These are phyloP conservation scores for Lampropteryx suffumata DNA, from an alignment of 2,888 invertebrate genomes.

Conservation along the genomic window DNA sequence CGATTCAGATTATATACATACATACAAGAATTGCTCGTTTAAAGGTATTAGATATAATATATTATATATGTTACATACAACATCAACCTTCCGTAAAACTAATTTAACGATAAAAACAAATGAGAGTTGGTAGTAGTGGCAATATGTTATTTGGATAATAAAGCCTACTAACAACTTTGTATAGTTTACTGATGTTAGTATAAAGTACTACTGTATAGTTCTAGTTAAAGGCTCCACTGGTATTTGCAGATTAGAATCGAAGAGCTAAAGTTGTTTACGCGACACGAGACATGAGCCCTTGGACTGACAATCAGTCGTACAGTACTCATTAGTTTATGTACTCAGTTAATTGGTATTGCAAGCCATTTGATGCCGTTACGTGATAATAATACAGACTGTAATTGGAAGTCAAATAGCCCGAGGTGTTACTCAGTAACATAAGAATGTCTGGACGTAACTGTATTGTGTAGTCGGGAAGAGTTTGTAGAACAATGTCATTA, in stretches of 20 bases:
- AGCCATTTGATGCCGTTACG: conserved; percentile 3
- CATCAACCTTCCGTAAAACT: no score
- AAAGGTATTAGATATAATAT: no score
- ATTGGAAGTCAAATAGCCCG: conserved; percentile 12
- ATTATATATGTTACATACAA: no score
- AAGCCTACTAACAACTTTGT: no score
- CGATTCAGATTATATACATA: no score
- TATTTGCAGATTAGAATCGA: conserved; percentile 35
- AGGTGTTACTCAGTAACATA: conserved; percentile 1
- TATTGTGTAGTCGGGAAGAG: background rate
- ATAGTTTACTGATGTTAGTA: no score
- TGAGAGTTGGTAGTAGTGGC: no score
- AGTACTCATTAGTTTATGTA: conserved; percentile 26
- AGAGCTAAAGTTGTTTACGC: conserved; percentile 37
- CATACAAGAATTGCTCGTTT: no score
- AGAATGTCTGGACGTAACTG: background rate
- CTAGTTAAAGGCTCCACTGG: background rate
- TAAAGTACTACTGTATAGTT: no score
- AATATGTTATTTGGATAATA: no score
- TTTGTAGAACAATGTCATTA: conserved; percentile 9
- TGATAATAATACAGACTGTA: conserved; percentile 4
- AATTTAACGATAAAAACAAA: no score
- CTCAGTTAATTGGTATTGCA: conserved; percentile 21
- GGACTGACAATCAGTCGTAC: conserved; percentile 42
- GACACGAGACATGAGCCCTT: conserved; percentile 35